These are phyloP conservation scores for Drosophila gunungcola DNA, from an alignment of 1,140 invertebrate genomes.

Conservation along the genomic window DNA sequence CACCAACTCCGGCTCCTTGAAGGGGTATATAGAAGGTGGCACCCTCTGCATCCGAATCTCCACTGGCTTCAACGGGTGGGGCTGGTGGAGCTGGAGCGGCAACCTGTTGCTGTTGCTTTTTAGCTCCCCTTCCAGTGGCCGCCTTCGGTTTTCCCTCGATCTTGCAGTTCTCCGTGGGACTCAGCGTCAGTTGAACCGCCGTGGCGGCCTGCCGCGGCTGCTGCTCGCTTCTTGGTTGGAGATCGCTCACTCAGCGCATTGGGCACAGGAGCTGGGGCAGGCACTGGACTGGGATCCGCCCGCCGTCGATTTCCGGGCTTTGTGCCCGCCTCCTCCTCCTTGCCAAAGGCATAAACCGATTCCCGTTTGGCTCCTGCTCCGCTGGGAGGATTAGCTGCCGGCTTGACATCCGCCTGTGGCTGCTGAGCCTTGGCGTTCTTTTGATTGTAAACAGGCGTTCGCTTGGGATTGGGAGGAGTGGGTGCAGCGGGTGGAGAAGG, in stretches of 20 bases:
- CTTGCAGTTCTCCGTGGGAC: constrained; percentile 78
- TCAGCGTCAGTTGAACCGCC: constrained; percentile 74
- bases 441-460: constrained; percentile 75
- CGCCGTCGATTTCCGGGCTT: constrained; percentile 54
- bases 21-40: constrained; percentile 90
- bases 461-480: constrained; percentile 36
- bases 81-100: constrained; percentile 9
- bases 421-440: constrained; percentile 51
- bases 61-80: constrained; percentile 26
- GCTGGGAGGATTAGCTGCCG: background rate
- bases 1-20: constrained; percentile 86
- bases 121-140: constrained; percentile 33
- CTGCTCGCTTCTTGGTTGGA: constrained; percentile 69
- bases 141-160: constrained; percentile 62
- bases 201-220: constrained; percentile 71
- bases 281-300: background rate
- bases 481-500: constrained; percentile 14
- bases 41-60: constrained; percentile 84
- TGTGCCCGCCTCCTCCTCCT: constrained; percentile 47
- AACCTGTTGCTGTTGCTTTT: constrained; percentile 56
- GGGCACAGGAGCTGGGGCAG: constrained; percentile 83
- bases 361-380: constrained; percentile 22
- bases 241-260: constrained; percentile 78
- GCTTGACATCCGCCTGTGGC: constrained; percentile 23
- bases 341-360: constrained; percentile 72